These are phyloP conservation scores for Cheilosia urbana DNA, from an alignment of 2,888 invertebrate genomes.

Conservation along the genomic window DNA sequence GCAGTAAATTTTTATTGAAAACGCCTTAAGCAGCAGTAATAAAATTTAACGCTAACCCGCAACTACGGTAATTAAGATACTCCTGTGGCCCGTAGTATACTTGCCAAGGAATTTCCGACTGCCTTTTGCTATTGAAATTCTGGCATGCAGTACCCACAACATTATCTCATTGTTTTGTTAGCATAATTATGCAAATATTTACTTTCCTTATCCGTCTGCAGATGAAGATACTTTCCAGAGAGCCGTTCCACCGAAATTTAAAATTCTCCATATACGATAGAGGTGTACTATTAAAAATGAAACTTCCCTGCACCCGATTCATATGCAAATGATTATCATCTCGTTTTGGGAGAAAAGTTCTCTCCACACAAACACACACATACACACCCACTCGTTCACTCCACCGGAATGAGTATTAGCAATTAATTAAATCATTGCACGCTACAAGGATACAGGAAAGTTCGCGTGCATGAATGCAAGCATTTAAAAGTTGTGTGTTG, in stretches of 20 bases:
- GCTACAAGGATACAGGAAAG: slow-evolving; percentile 39
- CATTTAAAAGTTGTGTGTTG: slow-evolving; percentile 44
- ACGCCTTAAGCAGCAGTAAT: slow-evolving; percentile 29
- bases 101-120: slow-evolving; percentile 1
- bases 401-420: slow-evolving; percentile 43
- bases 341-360: slow-evolving; percentile 3
- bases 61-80: slow-evolving; percentile 33
- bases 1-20: slow-evolving; percentile 45
- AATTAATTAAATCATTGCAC: slow-evolving; percentile 64
- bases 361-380: background rate
- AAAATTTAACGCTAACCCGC: slow-evolving; percentile 28
- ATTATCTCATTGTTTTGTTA: slow-evolving; percentile 44
- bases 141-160: slow-evolving; percentile 6
- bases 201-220: slow-evolving; percentile 10
- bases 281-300: slow-evolving; percentile 12
- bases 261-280: slow-evolving; percentile 15
- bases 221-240: slow-evolving; percentile 10
- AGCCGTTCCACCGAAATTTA: slow-evolving; percentile 20
- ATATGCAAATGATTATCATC: slow-evolving; percentile 57
- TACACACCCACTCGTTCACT: background rate
- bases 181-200: slow-evolving; percentile 52
- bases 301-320: slow-evolving; percentile 40
- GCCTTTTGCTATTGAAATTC: background rate
- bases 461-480: slow-evolving; percentile 60
- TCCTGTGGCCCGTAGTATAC: background rate